Evolutionary conservation across 2,797 vertebrate genomes (phyloP).

Genomic region (Eidolon dupreanum): DNA sequence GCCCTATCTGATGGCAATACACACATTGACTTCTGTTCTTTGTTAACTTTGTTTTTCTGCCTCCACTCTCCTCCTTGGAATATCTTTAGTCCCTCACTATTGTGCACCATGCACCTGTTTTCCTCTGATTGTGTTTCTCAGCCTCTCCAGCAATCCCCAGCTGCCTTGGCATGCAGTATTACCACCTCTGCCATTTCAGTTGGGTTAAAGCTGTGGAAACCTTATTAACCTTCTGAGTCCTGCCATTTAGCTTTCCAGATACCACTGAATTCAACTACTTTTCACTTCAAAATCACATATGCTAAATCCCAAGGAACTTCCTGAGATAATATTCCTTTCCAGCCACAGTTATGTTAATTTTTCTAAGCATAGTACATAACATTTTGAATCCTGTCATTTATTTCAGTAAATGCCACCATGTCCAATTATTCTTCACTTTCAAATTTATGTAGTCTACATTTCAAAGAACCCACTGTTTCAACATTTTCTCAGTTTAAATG

Average conservation of each 20-base stretch:
- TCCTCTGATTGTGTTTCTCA: neutral
- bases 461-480: neutral
- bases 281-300: neutral
- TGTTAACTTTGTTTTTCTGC: neutral
- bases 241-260: neutral
- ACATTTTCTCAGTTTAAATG: neutral
- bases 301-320: neutral
- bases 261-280: neutral
- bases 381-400: neutral
- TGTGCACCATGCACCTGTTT: neutral
- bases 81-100: neutral
- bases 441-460: neutral
- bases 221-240: neutral
- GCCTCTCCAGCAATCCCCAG: neutral
- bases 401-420: neutral
- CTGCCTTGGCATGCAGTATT: neutral
- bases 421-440: neutral
- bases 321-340: neutral
- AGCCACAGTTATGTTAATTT: neutral
- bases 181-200: neutral
- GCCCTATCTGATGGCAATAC: neutral
- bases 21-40: neutral
- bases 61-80: neutral
- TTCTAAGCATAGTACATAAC: neutral
- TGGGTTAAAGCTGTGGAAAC: neutral